Evolutionary conservation across 2,113 vertebrate genomes (phyloP).

Genomic region (Actinemys pallida): DNA sequence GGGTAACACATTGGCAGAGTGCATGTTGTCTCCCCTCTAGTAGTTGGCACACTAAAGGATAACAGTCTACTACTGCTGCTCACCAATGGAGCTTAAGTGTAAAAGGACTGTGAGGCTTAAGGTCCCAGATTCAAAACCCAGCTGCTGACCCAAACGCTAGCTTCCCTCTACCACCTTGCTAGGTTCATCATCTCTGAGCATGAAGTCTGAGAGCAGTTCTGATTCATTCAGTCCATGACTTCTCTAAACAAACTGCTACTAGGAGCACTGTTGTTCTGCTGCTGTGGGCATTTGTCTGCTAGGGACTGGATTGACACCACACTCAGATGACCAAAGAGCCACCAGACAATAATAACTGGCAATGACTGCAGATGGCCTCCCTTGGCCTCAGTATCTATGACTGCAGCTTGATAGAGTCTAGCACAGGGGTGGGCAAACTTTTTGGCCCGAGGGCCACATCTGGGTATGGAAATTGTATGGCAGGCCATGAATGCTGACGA

Average conservation of each 20-base stretch:
- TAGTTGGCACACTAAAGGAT: background rate
- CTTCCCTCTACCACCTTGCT: background rate
- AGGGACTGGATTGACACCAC: background rate
- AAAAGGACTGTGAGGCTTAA: background rate
- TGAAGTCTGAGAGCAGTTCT: background rate
- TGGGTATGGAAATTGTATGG: no score
- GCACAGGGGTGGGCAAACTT: no score
- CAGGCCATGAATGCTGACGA: no score
- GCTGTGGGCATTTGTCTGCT: no score
- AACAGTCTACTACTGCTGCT: background rate
- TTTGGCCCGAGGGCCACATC: no score
- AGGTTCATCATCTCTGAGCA: background rate
- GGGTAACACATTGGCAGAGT: background rate
- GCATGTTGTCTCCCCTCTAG: background rate
- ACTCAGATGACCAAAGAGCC: background rate
- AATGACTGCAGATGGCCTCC: no score
- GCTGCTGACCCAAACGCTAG: no score
- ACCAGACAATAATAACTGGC: background rate
- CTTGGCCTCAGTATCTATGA: no score
- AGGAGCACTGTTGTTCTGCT: no score
- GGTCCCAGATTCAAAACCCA: background rate
- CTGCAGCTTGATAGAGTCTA: background rate
- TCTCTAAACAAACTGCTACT: no score
- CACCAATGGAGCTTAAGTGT: background rate
- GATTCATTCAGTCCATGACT: no score